Base-by-base conservation (phyloP, 1,140 invertebrate genomes). In the Zaprionus nigranus region DNA sequence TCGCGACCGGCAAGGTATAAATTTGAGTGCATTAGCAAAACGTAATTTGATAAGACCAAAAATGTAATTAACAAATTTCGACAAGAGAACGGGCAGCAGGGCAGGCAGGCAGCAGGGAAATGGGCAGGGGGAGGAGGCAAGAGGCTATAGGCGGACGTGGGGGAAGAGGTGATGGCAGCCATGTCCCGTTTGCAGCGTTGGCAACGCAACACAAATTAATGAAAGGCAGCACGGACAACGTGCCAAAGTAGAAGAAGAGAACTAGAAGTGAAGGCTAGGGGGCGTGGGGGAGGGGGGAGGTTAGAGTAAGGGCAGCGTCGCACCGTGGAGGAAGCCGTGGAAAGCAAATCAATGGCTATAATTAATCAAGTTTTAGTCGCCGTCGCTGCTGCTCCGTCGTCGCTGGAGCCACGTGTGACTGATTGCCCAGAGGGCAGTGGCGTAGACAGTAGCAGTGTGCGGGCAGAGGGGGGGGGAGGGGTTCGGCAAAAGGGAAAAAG, bases 21-120 rank as follows among this genome's bases (percentile, higher is more conserved):
- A 88, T 88, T 88, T 88, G 84, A 90, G 85, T 90, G 84, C 84
- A 88, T 88, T 88, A 90, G 85, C 78, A 76, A 83, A 85, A 82
- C 84, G 84, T 88, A 90, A 88, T 88, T 88, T 90, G 85, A 88
- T 88, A 88, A 90, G 84, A 88, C 81, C 85, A 81, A 90, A 82
- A 88, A 88, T 74, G 84, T 90, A 88, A 88, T 88, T 88, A 88
- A 88, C 90, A 88, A 90, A 90, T 90, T 88, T 88, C 78, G 81
- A 81, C 75, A 84, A 61, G 57, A 57, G 49, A 38, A 34, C 57
- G 46, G 51, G 56, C 49, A 13, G 28, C n/a, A 17, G 46, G 13
- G 40, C 26, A 3, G 20, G 24, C 4, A 7, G 30, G 30, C 0
- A 26, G 24, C 4, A 7, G 30, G 30, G 1, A 1, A 12, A 9